Percentiles rank a stretch among this genome's conserved stretches.
phyloP scores from a whole-genome alignment of 2,113 vertebrate species.

The Brachyhypopomus occidentalis region DNA sequence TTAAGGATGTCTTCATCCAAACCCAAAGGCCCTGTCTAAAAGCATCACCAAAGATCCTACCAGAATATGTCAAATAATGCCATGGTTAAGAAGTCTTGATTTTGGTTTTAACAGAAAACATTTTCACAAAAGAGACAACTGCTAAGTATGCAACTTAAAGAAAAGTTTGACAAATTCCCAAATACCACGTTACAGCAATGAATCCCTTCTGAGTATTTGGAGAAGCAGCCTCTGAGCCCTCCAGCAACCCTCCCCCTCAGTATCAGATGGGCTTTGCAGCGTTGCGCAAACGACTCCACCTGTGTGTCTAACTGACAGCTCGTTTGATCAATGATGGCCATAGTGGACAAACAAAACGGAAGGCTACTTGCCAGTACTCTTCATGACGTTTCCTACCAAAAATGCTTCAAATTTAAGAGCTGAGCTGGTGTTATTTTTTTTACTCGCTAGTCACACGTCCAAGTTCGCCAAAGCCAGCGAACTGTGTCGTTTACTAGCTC shows the following conservation, averaged over 20 bases:
- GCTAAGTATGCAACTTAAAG: too few relatives aligned
- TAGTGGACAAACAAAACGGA: conserved; percentile 8
- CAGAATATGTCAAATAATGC: too few relatives aligned
- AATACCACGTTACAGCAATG: too few relatives aligned
- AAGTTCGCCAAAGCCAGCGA: background rate
- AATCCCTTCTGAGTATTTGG: background rate
- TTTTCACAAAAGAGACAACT: too few relatives aligned
- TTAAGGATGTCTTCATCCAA: too few relatives aligned
- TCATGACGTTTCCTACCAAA: too few relatives aligned
- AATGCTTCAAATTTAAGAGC: background rate
- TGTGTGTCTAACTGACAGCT: conserved; percentile 47
- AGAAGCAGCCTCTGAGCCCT: background rate
- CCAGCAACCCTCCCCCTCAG: conserved; percentile 17
- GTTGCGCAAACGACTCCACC: conserved; percentile 50
- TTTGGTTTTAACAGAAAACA: too few relatives aligned
- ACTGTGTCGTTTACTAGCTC: background rate
- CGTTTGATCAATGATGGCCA: conserved; percentile 29
- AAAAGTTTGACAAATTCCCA: too few relatives aligned
- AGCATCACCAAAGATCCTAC: too few relatives aligned
- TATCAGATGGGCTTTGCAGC: conserved; percentile 39
- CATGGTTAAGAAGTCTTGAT: too few relatives aligned
- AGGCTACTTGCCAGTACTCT: background rate
- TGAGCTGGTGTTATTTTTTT: background rate
- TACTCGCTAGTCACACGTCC: too few relatives aligned
- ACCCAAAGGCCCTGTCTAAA: too few relatives aligned